Conservation (phyloP, 2,888 invertebrate genomes). For the Lagria hirta region DNA sequence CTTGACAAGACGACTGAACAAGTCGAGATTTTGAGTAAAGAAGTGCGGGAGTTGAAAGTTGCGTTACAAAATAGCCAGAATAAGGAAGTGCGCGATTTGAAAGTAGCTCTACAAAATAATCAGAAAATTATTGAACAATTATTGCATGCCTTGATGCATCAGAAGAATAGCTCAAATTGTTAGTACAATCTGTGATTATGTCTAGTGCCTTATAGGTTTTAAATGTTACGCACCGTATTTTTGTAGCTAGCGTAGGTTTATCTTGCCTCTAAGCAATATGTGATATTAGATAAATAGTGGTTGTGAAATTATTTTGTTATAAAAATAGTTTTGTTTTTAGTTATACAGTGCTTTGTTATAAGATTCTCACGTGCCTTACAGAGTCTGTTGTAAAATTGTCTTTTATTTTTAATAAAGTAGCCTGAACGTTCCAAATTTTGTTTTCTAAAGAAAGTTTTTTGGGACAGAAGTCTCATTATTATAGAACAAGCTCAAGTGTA, state of each 20-base stretch:
- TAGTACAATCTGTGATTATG: slow-evolving; percentile 21
- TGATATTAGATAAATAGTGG: slow-evolving; percentile 39
- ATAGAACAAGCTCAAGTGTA: too few species aligned
- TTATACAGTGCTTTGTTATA: slow-evolving; percentile 18
- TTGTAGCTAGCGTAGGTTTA: slow-evolving; percentile 17
- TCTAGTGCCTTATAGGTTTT: too few species aligned
- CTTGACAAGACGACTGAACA: slow-evolving; percentile 70
- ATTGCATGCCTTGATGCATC: slow-evolving; percentile 40
- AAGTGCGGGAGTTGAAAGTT: slow-evolving; percentile 67
- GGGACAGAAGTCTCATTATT: too few species aligned
- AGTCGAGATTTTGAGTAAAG: slow-evolving; percentile 66
- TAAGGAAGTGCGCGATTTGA: slow-evolving; percentile 69
- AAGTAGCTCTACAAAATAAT: slow-evolving; percentile 55
- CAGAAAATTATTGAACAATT: slow-evolving; percentile 48
- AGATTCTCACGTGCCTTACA: slow-evolving; percentile 18
- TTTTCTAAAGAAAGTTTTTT: too few species aligned
- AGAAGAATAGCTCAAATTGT: slow-evolving; percentile 23
- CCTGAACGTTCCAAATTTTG: too few species aligned
- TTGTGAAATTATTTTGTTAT: slow-evolving; percentile 28
- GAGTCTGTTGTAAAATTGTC: slow-evolving; percentile 7
- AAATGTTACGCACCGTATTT: slow-evolving; percentile 23
- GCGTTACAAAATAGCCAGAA: slow-evolving; percentile 52
- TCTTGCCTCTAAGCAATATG: slow-evolving; percentile 35
- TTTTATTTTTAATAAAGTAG: too few species aligned
- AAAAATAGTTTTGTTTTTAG: slow-evolving; percentile 19